These are phyloP conservation scores for Epinephelus lanceolatus DNA, from an alignment of 2,113 vertebrate genomes.

Conservation along the genomic window DNA sequence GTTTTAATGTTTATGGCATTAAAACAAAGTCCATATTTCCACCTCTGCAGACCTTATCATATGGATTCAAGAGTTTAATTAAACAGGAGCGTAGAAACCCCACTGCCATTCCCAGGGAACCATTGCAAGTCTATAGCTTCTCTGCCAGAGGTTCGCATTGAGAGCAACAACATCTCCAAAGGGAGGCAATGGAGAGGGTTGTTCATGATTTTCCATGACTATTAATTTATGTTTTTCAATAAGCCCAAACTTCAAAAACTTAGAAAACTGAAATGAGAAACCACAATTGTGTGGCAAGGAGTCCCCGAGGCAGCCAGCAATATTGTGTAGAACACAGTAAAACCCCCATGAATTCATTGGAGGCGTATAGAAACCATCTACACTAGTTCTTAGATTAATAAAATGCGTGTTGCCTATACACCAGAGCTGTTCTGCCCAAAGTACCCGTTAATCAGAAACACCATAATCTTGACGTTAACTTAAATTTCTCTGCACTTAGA, in stretches of 20 bases:
- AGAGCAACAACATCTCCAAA: slow-evolving; percentile 41
- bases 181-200: slow-evolving; percentile 40
- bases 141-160: slow-evolving; percentile 21
- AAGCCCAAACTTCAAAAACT: slow-evolving; percentile 46
- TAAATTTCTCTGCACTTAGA: background rate
- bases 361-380: slow-evolving; percentile 3
- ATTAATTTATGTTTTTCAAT: slow-evolving; percentile 76
- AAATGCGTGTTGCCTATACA: slow-evolving; percentile 23
- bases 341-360: slow-evolving; percentile 13
- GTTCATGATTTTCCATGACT: slow-evolving; percentile 40
- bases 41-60: slow-evolving; percentile 3
- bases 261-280: slow-evolving; percentile 52
- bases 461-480: background rate
- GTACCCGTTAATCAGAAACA: slow-evolving; percentile 24
- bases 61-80: slow-evolving; percentile 51
- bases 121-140: slow-evolving; percentile 36
- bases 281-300: slow-evolving; percentile 42
- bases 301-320: slow-evolving; percentile 39
- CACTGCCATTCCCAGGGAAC: slow-evolving; percentile 34
- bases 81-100: slow-evolving; percentile 38
- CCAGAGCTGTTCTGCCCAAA: slow-evolving; percentile 31
- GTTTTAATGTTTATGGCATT: slow-evolving; percentile 39
- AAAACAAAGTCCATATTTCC: slow-evolving; percentile 35
- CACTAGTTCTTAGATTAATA: slow-evolving; percentile 5
- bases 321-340: slow-evolving; percentile 28